Base-by-base conservation (phyloP, 2,888 invertebrate genomes). In the Neoitamus cyanurus region DNA sequence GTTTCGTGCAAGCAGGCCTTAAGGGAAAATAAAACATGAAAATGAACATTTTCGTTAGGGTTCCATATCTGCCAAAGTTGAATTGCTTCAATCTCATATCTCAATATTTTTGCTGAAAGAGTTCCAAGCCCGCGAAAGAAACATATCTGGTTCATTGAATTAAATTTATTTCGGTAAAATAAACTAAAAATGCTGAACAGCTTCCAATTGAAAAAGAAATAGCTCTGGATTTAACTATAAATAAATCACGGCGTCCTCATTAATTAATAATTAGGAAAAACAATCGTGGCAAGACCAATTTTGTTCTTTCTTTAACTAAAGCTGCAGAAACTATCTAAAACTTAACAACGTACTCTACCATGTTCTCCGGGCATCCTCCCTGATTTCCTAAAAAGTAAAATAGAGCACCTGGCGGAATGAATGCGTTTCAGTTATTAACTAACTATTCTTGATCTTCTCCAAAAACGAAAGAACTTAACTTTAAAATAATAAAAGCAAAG, bases 371-470 rank as follows among this genome's bases (percentile, higher is more conserved):
- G 42, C 20, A 75, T 46, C 4, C 3, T 13, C 28, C 13, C 9
- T 37, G 20, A 15, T 20, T 36, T 36, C 4, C 36, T 73, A 73
- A 36, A 73, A 73, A 34, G 34, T 34, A 77, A 28, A 77, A 46
- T 46, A 77, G 58, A 78, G 78, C 78, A 78, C 78, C 78, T 78
- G 78, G 30, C 42, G 78, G 78, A 78, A 78, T 78, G 78, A 78
- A 78, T 30, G 48, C 58, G 58, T 20, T 20, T 9, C 20, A 2
- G 31, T 78, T 78, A 78, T 48, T 78, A 25, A 78, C 28, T 77
- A 28, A 28, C 6, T n/a, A 30, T 72, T 73, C 58, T 28, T 28
- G 15, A 20, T 30, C 20, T 58, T 78, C 31, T 31, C n/a, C 34
- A 46, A 48, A 2, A 77, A 77, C 28, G 15, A 77, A 34, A 77